phyloP scores from a whole-genome alignment of 2,113 vertebrate species.

The Azemiops feae region DNA sequence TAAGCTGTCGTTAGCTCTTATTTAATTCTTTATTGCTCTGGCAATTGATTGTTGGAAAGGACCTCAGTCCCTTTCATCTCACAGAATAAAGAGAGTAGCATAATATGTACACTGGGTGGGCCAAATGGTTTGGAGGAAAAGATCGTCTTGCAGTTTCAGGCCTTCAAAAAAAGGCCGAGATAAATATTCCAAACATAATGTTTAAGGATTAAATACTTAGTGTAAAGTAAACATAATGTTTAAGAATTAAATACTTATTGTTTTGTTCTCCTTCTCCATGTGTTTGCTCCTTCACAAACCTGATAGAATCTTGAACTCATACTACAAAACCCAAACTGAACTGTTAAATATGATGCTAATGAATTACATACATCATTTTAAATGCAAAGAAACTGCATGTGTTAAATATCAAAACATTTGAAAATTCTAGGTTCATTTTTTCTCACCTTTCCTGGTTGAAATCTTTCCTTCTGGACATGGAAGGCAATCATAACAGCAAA shows the following conservation, averaged over 20 bases:
- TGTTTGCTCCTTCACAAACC: not conserved
- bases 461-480: not conserved
- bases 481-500: constrained; percentile 1
- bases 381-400: not conserved
- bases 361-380: not conserved
- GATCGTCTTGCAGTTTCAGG: too few species aligned
- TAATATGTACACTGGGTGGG: too few species aligned
- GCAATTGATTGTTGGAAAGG: too few species aligned
- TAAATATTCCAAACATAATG: not conserved
- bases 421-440: not conserved
- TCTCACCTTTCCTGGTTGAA: not conserved
- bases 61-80: too few species aligned
- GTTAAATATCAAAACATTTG: not conserved
- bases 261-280: not conserved
- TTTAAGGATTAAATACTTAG: not conserved
- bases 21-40: too few species aligned
- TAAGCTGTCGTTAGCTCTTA: too few species aligned
- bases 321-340: not conserved
- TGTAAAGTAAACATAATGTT: too few species aligned
- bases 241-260: too few species aligned
- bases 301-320: not conserved
- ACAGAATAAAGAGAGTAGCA: too few species aligned
- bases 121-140: too few species aligned
- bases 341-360: not conserved
- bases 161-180: not conserved